phyloP scores from a whole-genome alignment of 2,113 vertebrate species.

The Cephalopholis sonnerati region DNA sequence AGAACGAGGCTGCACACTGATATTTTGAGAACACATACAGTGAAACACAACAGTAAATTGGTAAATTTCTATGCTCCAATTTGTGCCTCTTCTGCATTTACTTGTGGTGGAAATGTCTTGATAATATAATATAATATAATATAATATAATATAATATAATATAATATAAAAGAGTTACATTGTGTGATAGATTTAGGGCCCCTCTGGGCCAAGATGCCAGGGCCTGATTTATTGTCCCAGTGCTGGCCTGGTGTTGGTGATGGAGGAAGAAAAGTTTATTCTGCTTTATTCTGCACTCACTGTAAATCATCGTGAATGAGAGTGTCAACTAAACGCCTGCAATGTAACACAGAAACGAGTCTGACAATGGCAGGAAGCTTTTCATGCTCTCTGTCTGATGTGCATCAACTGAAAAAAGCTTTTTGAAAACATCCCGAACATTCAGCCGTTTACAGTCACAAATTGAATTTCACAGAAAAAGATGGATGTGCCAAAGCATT shows the following conservation, averaged over 20 bases:
- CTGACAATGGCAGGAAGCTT: constrained; percentile 17
- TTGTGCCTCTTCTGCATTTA: too few species aligned
- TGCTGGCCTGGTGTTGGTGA: background rate
- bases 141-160: too few species aligned
- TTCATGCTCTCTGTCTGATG: constrained; percentile 16
- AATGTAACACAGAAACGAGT: background rate
- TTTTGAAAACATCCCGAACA: constrained; percentile 5
- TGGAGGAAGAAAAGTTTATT: background rate
- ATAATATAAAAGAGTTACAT: too few species aligned
- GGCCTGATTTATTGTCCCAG: too few species aligned
- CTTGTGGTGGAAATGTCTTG: too few species aligned
- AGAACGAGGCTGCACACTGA: too few species aligned
- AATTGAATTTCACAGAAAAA: constrained; percentile 27
- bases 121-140: too few species aligned
- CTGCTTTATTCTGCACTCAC: background rate
- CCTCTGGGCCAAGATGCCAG: too few species aligned
- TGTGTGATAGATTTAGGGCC: too few species aligned
- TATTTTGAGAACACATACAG: too few species aligned
- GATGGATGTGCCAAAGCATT: constrained; percentile 9
- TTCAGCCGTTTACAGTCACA: constrained; percentile 18
- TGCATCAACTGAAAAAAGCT: background rate
- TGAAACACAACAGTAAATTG: too few species aligned
- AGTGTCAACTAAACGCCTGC: constrained; percentile 1
- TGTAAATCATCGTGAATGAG: background rate
- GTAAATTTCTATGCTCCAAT: too few species aligned